A percentile compares a stretch with the other conserved stretches of the same genome.
phyloP scores from a whole-genome alignment of 2,888 invertebrate species.

The Aplocera efformata region DNA sequence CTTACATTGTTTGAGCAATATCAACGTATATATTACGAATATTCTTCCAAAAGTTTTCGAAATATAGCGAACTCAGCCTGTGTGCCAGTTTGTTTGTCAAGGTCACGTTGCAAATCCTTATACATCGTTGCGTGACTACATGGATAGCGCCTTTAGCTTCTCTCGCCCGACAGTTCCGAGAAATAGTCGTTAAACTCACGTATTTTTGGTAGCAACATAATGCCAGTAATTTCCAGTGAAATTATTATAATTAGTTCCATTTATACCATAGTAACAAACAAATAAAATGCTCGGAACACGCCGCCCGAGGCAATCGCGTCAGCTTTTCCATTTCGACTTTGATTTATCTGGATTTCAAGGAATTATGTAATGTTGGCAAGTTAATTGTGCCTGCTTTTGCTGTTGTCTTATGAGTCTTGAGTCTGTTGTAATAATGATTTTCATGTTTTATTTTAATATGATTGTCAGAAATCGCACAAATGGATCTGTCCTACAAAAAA shows the following conservation, averaged over 20 bases:
- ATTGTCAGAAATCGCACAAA: no score
- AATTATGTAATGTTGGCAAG: conserved; percentile 21
- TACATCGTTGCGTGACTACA: conserved; percentile 47
- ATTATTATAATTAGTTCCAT: conserved; percentile 79
- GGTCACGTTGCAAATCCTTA: conserved; percentile 46
- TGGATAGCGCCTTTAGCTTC: conserved; percentile 54
- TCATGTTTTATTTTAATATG: no score
- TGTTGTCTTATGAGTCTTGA: conserved; percentile 1
- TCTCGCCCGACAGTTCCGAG: conserved; percentile 67
- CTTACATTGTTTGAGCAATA: no score
- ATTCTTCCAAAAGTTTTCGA: no score
- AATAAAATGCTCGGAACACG: conserved; percentile 71
- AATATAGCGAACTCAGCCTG: no score
- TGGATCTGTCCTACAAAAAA: no score
- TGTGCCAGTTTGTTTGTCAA: conserved; percentile 35
- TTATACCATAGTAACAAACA: conserved; percentile 78
- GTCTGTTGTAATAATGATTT: no score
- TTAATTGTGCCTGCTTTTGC: conserved; percentile 12
- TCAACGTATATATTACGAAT: not conserved
- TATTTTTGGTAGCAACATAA: conserved; percentile 80
- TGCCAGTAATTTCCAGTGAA: conserved; percentile 77
- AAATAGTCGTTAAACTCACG: conserved; percentile 79
- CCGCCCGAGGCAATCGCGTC: conserved; percentile 45
- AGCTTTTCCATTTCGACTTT: conserved; percentile 44
- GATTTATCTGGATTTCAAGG: conserved; percentile 46